Conservation (phyloP, 1,140 invertebrate genomes). For the Ceratina calcarata region DNA sequence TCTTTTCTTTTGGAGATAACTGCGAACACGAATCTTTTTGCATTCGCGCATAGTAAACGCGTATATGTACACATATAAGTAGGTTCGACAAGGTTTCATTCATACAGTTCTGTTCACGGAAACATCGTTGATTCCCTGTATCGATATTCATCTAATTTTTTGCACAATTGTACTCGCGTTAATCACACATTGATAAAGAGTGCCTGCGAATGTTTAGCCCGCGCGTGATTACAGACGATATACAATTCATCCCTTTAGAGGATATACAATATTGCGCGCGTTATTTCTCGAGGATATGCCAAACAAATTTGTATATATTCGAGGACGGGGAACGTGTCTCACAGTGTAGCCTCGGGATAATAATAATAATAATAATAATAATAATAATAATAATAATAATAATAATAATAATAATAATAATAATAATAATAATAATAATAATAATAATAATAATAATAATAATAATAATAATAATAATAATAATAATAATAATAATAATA, state of each 20-base stretch:
- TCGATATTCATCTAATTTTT: conserved; percentile 2
- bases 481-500: too few species aligned
- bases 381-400: too few species aligned
- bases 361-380: too few species aligned
- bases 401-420: too few species aligned
- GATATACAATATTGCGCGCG: neutral
- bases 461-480: too few species aligned
- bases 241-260: neutral
- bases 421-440: too few species aligned
- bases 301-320: conserved; percentile 36
- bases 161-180: conserved; percentile 27
- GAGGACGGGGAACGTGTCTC: conserved; percentile 3
- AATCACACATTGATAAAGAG: conserved; percentile 29
- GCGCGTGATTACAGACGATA: neutral
- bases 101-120: neutral
- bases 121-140: neutral
- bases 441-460: too few species aligned
- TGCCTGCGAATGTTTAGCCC: conserved; percentile 39
- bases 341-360: conserved; percentile 10
- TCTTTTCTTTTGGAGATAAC: too few species aligned
- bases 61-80: neutral
- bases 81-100: neutral
- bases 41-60: neutral
- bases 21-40: neutral
- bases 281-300: conserved; percentile 33